Conservation (phyloP, 2,113 vertebrate species). For the Osmerus eperlanus region DNA sequence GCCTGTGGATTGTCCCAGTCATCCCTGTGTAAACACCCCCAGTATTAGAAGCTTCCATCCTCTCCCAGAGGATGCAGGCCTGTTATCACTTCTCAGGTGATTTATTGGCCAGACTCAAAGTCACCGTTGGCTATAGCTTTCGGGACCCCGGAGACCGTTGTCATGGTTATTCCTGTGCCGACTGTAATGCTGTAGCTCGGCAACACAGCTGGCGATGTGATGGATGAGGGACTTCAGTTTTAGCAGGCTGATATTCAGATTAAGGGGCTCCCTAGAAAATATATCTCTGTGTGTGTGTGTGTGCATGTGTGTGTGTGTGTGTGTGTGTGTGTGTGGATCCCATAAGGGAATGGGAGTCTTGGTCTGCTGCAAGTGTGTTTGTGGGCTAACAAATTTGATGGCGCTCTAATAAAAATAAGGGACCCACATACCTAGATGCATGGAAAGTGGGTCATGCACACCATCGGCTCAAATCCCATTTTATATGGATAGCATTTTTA, state of each 20-base stretch:
- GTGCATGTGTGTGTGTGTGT: not conserved
- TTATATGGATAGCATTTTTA: too few relatives aligned
- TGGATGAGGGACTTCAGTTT: conserved; percentile 38
- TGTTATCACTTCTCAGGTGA: conserved; percentile 49
- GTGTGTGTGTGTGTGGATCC: not conserved
- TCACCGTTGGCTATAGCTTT: conserved; percentile 32
- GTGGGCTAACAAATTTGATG: too few relatives aligned
- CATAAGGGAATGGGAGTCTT: not conserved
- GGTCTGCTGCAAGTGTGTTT: too few relatives aligned
- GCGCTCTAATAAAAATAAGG: too few relatives aligned
- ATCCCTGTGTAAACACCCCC: conserved; percentile 1
- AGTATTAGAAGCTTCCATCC: not conserved
- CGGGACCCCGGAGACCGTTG: conserved; percentile 23
- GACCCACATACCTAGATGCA: too few relatives aligned
- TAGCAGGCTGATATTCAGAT: conserved; percentile 19
- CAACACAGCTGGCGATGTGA: conserved; percentile 27
- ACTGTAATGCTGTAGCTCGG: conserved; percentile 9
- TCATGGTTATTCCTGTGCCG: conserved; percentile 21
- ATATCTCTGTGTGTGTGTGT: not conserved
- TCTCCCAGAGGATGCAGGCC: conserved; percentile 29
- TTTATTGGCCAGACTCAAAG: conserved; percentile 55
- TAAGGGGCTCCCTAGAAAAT: not conserved
- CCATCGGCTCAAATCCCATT: too few relatives aligned
- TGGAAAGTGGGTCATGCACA: too few relatives aligned
- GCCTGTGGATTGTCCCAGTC: conserved; percentile 17